Base-by-base conservation (phyloP, 2,797 vertebrate genomes). In the Gymnoscopelus microlampas region DNA sequence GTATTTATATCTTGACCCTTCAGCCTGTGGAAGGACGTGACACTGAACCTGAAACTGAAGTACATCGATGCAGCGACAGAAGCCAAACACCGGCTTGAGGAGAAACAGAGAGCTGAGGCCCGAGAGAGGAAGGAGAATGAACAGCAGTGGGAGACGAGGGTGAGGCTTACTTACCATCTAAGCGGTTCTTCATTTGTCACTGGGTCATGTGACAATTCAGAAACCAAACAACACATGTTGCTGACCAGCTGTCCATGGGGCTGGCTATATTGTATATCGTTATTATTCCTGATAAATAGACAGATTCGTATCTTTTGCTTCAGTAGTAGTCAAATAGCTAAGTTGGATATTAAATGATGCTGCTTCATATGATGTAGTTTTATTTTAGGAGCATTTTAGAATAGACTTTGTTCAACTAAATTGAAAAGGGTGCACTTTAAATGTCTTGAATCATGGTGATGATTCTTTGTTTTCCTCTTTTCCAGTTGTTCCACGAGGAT, bases 21-120 rank as follows among this genome's bases (percentile, higher is more conserved):
- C 81, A 98, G 98, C 76, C 82, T 99, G 66, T 99, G 98, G 98
- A 97, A 94, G 74, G 97, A 98, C 9, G 98, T 99, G 71, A 99
- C 98, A 2, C 79, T 95, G 85, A 99, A 99, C 91, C 92, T 99
- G 88, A 99, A 98, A 91, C 92, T 97, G 51, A 95, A 93, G 93
- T 96, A 99, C 88, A 99, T 99, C 0, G 97, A 99, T 47, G 87
- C 95, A 12, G 98, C 98, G 29, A 99, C 98, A 14, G 97, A 98
- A 0, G 97, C 97, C 7, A 99, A 99, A 87, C 98, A 98, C 26
- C 84, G 93, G 15, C 93, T 99, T 72, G 98, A 99, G 88, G 98
- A 99, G 91, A 96, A 95, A 67, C 98, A 99, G 87, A 93, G 98
- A 90, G 96, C 96, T 0, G 98, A 99, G 90, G 98, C 98, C 80